Conservation (phyloP, 2,888 invertebrate species). For the Anticlea derivata region DNA sequence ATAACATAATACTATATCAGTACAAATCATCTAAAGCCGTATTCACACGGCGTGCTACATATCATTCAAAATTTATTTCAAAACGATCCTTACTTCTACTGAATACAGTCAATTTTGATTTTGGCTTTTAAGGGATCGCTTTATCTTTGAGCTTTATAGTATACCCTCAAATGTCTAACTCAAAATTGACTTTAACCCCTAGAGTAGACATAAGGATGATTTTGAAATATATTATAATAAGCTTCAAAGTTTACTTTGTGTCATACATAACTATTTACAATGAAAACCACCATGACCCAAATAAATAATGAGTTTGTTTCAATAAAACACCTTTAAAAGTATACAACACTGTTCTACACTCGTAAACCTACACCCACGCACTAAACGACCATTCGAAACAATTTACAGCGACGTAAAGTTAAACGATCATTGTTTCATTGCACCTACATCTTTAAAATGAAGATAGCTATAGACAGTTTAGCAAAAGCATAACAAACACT, state of each 20-base stretch:
- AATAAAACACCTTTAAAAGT: slow-evolving; percentile 31
- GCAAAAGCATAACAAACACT: not conserved
- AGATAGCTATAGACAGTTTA: not conserved
- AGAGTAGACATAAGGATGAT: not conserved
- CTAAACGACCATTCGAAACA: slow-evolving; percentile 44
- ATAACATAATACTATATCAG: no score
- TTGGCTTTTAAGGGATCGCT: no score
- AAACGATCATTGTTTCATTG: slow-evolving; percentile 46
- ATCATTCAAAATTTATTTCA: no score
- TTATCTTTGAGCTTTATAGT: no score
- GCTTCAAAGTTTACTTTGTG: slow-evolving; percentile 20
- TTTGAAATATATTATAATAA: no score
- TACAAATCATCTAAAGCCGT: no score
- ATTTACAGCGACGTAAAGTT: slow-evolving; percentile 53
- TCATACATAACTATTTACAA: slow-evolving; percentile 8
- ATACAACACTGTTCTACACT: slow-evolving; percentile 18
- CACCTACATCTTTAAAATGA: slow-evolving; percentile 19
- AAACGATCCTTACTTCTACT: no score
- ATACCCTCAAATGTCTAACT: no score
- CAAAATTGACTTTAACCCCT: no score
- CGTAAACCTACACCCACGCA: slow-evolving; percentile 37
- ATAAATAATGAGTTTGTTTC: slow-evolving; percentile 32
- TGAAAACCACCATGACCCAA: slow-evolving; percentile 37
- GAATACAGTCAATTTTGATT: no score
- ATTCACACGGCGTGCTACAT: no score